These are phyloP conservation scores for Embiotoca jacksoni DNA, from an alignment of 2,113 vertebrate genomes.

Conservation along the genomic window DNA sequence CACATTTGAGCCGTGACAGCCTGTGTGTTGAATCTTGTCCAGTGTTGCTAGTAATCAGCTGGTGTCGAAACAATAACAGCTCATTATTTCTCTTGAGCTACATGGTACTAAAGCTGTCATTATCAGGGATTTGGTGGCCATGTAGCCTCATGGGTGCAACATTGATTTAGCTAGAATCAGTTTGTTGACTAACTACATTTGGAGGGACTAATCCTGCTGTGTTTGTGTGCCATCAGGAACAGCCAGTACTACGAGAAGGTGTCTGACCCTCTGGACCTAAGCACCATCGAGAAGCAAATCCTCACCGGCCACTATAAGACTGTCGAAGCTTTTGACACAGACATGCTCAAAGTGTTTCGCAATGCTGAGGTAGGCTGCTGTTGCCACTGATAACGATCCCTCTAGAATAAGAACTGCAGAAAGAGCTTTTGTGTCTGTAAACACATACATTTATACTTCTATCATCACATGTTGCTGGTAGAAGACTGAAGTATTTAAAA, in stretches of 20 bases:
- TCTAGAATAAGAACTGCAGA: background rate
- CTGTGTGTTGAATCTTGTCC: slow-evolving; percentile 47
- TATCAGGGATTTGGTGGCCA: background rate
- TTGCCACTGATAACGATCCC: background rate
- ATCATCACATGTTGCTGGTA: background rate
- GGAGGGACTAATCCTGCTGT: slow-evolving; percentile 9
- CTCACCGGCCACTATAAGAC: slow-evolving; percentile 97
- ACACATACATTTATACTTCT: slow-evolving; percentile 1
- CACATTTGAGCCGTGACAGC: slow-evolving; percentile 58
- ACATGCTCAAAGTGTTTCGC: slow-evolving; percentile 99
- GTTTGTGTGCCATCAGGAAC: slow-evolving; percentile 84
- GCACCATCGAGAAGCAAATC: slow-evolving; percentile 97
- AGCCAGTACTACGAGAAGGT: slow-evolving; percentile 99
- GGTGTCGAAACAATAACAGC: slow-evolving; percentile 57
- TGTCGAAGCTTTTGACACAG: slow-evolving; percentile 95
- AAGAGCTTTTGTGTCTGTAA: background rate
- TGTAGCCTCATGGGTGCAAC: background rate
- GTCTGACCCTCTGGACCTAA: slow-evolving; percentile 94
- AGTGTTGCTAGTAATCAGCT: slow-evolving; percentile 51
- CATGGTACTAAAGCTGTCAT: background rate
- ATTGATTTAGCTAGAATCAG: background rate
- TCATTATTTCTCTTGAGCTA: slow-evolving; percentile 18
- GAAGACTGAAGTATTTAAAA: background rate
- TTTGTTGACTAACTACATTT: background rate
- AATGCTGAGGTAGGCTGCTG: slow-evolving; percentile 92